Evolutionary conservation across 2,113 vertebrate species (phyloP).

Genomic region (Hydrolagus affinis): DNA sequence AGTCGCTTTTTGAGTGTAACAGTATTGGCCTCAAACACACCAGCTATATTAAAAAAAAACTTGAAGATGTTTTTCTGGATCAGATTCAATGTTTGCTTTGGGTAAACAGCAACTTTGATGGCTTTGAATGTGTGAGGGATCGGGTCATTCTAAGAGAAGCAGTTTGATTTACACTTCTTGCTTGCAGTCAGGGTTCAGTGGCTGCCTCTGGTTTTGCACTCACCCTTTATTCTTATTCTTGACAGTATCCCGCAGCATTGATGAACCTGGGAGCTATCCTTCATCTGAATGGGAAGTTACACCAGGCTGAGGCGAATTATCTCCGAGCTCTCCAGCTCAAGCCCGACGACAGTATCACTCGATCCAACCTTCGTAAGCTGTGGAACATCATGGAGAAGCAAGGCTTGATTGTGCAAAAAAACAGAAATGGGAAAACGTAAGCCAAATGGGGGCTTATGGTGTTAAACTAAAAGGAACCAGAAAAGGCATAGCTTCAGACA

Average conservation of each 20-base stretch:
- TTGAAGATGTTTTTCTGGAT: neutral
- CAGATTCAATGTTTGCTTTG: neutral
- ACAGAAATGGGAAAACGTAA: conserved; percentile 12
- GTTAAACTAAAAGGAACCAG: neutral
- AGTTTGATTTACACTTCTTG: neutral
- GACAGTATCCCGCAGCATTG: conserved; percentile 86
- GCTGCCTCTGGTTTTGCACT: neutral
- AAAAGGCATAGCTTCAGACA: neutral
- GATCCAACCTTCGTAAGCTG: conserved; percentile 93
- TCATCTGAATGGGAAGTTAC: conserved; percentile 88
- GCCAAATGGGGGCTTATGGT: too few relatives aligned
- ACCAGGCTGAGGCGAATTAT: conserved; percentile 90
- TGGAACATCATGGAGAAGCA: conserved; percentile 99
- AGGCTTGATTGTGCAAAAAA: conserved; percentile 61
- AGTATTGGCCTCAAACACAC: neutral
- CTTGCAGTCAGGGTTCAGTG: neutral
- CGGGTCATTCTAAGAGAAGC: neutral
- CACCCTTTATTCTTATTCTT: conserved; percentile 35
- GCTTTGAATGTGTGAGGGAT: neutral
- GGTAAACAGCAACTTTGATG: neutral
- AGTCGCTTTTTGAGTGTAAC: neutral
- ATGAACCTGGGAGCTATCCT: conserved; percentile 99
- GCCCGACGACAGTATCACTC: conserved; percentile 90
- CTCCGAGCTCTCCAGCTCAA: conserved; percentile 87
- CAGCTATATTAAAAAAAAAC: neutral